Conservation (phyloP, 2,113 vertebrate genomes). For the Atrichornis clamosus region DNA sequence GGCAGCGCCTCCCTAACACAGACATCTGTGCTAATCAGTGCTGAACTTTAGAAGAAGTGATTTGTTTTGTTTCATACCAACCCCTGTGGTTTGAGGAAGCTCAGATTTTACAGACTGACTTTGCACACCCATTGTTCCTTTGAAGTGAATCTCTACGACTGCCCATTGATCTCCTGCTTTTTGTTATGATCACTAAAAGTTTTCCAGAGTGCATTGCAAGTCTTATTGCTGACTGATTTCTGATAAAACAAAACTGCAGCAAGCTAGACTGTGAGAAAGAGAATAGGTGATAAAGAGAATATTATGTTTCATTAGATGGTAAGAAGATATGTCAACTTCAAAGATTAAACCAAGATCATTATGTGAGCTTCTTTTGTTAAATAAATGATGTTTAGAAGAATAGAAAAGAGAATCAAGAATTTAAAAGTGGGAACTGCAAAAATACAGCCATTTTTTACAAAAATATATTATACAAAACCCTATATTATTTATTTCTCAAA, state of each 20-base stretch:
- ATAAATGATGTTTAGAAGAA: conserved; percentile 55
- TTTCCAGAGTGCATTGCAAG: not conserved
- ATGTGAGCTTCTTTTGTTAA: conserved; percentile 44
- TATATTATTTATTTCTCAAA: not conserved
- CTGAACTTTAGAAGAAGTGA: not conserved
- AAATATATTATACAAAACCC: not conserved
- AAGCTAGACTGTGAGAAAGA: not conserved
- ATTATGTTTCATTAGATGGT: not conserved
- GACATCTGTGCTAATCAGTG: not conserved
- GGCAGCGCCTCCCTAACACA: not conserved
- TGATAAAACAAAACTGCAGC: not conserved
- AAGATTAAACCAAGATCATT: conserved; percentile 34
- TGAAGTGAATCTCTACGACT: not conserved
- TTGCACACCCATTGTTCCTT: not conserved
- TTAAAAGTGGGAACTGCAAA: not conserved
- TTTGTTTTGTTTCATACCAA: not conserved
- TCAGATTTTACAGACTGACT: not conserved
- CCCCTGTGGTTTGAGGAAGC: not conserved
- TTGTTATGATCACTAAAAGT: not conserved
- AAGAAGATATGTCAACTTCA: conserved; percentile 34
- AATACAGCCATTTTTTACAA: not conserved
- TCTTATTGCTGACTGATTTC: not conserved
- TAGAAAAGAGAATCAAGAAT: not conserved
- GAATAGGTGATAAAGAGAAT: conserved; percentile 53
- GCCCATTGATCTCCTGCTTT: conserved; percentile 17